These are phyloP conservation scores for Bellardia bayeri DNA, from an alignment of 2,888 invertebrate species.

Conservation along the genomic window DNA sequence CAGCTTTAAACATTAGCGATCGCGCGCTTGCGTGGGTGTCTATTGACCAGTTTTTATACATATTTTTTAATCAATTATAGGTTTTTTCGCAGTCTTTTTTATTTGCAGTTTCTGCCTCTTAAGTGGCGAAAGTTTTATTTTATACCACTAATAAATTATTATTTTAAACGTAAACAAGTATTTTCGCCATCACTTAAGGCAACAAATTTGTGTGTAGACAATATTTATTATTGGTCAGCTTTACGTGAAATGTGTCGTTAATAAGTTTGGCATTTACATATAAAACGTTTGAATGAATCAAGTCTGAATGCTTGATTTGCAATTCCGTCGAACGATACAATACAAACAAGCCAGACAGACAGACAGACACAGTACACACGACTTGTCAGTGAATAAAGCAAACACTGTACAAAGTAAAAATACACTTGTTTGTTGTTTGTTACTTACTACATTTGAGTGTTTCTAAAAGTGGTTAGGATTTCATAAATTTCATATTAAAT, in stretches of 20 bases:
- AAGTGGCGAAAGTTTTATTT: slow-evolving; percentile 74
- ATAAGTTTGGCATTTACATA: slow-evolving; percentile 52
- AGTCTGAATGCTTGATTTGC: slow-evolving; percentile 17
- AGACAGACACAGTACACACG: background rate
- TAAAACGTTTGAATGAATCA: slow-evolving; percentile 25
- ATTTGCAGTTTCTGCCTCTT: slow-evolving; percentile 62
- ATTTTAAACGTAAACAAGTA: slow-evolving; percentile 15
- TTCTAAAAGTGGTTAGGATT: slow-evolving; percentile 36
- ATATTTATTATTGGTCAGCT: slow-evolving; percentile 51
- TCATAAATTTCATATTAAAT: slow-evolving; percentile 69
- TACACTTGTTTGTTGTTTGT: background rate
- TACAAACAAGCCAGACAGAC: background rate
- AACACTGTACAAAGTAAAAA: too few relatives aligned
- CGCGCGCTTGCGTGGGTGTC: slow-evolving; percentile 73
- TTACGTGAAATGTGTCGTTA: slow-evolving; percentile 68
- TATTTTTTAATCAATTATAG: slow-evolving; percentile 40
- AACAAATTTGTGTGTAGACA: background rate
- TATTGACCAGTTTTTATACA: slow-evolving; percentile 66
- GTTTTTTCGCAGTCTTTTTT: background rate
- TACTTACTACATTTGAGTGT: background rate
- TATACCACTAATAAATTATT: slow-evolving; percentile 51
- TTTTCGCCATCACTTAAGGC: slow-evolving; percentile 6
- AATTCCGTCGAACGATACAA: slow-evolving; percentile 9
- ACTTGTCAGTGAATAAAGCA: too few relatives aligned
- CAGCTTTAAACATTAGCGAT: background rate